Conservation (phyloP, 2,113 vertebrate genomes). For the Promerops cafer region DNA sequence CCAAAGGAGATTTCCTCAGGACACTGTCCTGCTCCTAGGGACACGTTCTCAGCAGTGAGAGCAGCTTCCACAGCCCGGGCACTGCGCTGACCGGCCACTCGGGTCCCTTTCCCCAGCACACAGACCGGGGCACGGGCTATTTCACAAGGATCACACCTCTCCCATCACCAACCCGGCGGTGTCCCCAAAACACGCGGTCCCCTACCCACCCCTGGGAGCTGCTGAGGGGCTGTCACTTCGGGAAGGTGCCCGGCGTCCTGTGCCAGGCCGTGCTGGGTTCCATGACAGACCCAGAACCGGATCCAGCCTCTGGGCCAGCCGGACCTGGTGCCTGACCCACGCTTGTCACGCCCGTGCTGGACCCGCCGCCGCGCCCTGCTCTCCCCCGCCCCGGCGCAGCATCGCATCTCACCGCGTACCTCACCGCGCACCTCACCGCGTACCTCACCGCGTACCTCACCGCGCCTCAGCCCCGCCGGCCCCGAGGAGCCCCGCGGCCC, state of each 20-base stretch:
- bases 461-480: neutral
- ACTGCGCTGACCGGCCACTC: fast-evolving
- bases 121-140: fast-evolving
- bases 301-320: fast-evolving
- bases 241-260: neutral
- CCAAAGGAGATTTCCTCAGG: neutral
- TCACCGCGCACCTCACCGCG: neutral
- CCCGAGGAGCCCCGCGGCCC: neutral
- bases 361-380: neutral
- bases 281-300: fast-evolving
- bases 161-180: neutral
- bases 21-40: neutral
- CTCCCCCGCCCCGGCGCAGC: neutral
- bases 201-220: fast-evolving
- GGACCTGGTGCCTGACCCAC: neutral
- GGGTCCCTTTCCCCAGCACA: neutral
- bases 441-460: neutral
- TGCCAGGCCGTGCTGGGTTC: neutral
- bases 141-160: neutral
- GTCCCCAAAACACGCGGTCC: neutral
- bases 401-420: neutral
- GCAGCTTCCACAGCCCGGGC: neutral
- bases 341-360: fast-evolving
- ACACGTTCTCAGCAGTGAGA: fast-evolving
- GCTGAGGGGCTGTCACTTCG: fast-evolving